Percentiles rank a stretch among this genome's conserved stretches.
These are phyloP conservation scores for Margaritifera margaritifera DNA, from an alignment of 2,888 invertebrate species.

Conservation along the genomic window DNA sequence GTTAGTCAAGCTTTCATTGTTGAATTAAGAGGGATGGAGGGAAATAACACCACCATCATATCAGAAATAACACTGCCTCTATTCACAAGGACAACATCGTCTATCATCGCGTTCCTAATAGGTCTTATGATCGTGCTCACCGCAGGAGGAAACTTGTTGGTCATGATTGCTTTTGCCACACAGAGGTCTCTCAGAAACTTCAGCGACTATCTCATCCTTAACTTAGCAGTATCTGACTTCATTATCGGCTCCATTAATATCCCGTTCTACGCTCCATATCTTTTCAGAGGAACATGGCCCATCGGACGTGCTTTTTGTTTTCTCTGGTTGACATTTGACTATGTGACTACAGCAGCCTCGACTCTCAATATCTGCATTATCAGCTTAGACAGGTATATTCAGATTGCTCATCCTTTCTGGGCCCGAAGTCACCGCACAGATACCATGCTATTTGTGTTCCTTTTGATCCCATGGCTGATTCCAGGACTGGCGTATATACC, in stretches of 20 bases:
- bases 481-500: constrained; percentile 40
- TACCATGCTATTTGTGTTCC: constrained; percentile 26
- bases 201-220: constrained; percentile 53
- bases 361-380: constrained; percentile 49
- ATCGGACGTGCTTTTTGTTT: constrained; percentile 40
- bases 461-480: constrained; percentile 45
- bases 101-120: constrained; percentile 22
- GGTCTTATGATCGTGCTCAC: constrained; percentile 32
- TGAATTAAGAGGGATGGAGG: no score
- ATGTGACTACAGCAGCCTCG: constrained; percentile 47
- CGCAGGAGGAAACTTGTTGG: constrained; percentile 39
- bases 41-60: no score
- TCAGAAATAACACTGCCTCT: no score
- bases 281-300: constrained; percentile 41
- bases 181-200: constrained; percentile 45
- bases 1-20: no score
- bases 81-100: no score
- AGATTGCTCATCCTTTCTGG: constrained; percentile 40
- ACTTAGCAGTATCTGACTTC: constrained; percentile 51
- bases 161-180: constrained; percentile 43
- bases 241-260: constrained; percentile 47
- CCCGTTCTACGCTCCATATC: constrained; percentile 44
- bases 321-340: constrained; percentile 48
- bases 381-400: constrained; percentile 48
- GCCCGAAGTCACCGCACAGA: constrained; percentile 36